Evolutionary conservation across 1,140 invertebrate species (phyloP).

Genomic region (Sycophila sp.): DNA sequence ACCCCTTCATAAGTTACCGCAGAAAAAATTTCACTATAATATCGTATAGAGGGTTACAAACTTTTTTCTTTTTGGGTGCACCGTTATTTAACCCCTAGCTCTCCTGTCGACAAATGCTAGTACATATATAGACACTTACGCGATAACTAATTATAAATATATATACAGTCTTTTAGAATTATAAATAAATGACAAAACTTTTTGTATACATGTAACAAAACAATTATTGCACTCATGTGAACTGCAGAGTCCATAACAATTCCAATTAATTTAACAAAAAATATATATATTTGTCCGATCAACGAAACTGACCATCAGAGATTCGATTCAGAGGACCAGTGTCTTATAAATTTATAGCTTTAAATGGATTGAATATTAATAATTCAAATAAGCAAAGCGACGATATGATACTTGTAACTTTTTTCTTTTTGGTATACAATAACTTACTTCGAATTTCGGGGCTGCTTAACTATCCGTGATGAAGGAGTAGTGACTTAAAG

Average conservation of each 20-base stretch:
- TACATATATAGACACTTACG: conserved; percentile 48
- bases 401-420: conserved; percentile 30
- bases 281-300: conserved; percentile 6
- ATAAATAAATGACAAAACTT: conserved; percentile 38
- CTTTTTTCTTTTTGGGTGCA: conserved; percentile 17
- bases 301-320: not conserved
- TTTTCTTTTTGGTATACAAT: conserved; percentile 22
- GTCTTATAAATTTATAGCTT: conserved; percentile 3
- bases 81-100: conserved; percentile 31
- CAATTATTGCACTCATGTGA: conserved; percentile 35
- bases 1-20: not conserved
- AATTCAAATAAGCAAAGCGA: conserved; percentile 29
- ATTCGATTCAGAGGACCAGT: not conserved
- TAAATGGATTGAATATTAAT: conserved; percentile 7
- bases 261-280: conserved; percentile 27
- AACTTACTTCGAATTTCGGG: conserved; percentile 27
- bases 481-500: conserved; percentile 29
- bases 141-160: conserved; percentile 42
- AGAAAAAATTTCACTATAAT: conserved; percentile 4
- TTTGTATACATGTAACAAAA: conserved; percentile 34
- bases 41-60: conserved; percentile 10
- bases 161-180: conserved; percentile 41
- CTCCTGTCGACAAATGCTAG: conserved; percentile 47
- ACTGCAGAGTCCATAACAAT: conserved; percentile 31
- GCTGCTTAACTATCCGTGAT: conserved; percentile 23